These are phyloP conservation scores for Toxotes chatareus DNA, from an alignment of 2,113 vertebrate species.

Conservation along the genomic window DNA sequence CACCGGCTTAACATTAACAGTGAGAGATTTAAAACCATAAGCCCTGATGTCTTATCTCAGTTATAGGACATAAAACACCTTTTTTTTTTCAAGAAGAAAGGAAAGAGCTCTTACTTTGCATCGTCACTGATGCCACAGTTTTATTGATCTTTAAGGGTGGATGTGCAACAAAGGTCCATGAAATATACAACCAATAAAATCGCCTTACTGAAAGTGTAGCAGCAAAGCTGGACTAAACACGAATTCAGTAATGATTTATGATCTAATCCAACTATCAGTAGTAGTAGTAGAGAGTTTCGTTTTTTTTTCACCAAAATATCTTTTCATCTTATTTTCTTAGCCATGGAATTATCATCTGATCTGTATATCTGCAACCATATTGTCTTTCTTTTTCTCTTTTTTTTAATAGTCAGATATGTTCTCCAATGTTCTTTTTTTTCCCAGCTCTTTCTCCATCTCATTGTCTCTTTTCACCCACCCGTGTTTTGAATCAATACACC, in stretches of 20 bases:
- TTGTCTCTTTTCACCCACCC: slow-evolving; percentile 41
- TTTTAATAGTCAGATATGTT: slow-evolving; percentile 1
- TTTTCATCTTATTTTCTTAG: background rate
- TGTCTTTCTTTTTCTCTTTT: background rate
- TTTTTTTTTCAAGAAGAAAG: slow-evolving; percentile 8
- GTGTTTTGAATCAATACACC: slow-evolving; percentile 52
- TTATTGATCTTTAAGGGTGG: background rate
- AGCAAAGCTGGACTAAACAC: too few relatives aligned
- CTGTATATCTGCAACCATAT: background rate
- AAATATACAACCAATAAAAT: background rate
- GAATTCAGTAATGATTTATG: too few relatives aligned
- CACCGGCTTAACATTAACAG: slow-evolving; percentile 43
- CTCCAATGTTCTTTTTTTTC: slow-evolving; percentile 8
- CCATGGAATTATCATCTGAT: background rate
- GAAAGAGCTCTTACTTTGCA: background rate
- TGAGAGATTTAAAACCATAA: slow-evolving; percentile 27
- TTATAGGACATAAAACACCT: slow-evolving; percentile 6
- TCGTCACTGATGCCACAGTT: background rate
- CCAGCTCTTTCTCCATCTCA: slow-evolving; percentile 30
- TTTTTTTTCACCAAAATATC: background rate
- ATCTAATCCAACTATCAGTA: too few relatives aligned
- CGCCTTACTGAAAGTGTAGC: too few relatives aligned
- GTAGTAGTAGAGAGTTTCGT: too few relatives aligned
- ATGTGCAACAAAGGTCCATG: background rate
- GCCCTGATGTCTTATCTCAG: background rate